These are phyloP conservation scores for Rhabdomys dilectus DNA, from an alignment of 2,113 vertebrate genomes.

Conservation along the genomic window DNA sequence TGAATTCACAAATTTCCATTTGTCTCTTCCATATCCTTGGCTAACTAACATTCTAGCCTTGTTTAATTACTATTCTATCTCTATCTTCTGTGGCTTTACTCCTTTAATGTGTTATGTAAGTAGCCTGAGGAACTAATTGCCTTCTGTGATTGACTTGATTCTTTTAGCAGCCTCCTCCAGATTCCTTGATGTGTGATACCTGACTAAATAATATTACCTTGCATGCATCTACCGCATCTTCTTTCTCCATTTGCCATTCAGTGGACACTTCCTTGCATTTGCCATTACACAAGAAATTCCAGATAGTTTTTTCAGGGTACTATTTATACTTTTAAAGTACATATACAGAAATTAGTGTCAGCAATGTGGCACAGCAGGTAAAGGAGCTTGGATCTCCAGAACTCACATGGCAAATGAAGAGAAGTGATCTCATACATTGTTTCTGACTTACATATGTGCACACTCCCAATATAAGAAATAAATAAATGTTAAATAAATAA, in stretches of 20 bases:
- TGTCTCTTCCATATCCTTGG: not conserved
- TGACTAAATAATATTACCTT: not conserved
- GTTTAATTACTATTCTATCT: not conserved
- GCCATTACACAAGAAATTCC: not conserved
- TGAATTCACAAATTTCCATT: too few relatives aligned
- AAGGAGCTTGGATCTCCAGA: not conserved
- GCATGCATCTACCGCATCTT: not conserved
- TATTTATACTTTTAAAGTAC: not conserved
- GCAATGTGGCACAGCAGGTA: not conserved
- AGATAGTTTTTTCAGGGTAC: not conserved
- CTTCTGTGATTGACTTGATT: not conserved
- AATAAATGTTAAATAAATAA: not conserved
- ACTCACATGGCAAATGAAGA: not conserved
- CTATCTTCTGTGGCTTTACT: not conserved
- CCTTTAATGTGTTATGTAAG: not conserved
- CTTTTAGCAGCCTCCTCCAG: not conserved
- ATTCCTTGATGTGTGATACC: not conserved
- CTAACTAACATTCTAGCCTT: not conserved
- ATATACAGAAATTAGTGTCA: not conserved
- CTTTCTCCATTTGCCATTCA: not conserved
- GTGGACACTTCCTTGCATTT: not conserved
- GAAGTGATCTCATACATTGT: not conserved
- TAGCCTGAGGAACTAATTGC: not conserved
- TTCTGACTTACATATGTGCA: not conserved
- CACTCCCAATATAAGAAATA: not conserved